phyloP scores from a whole-genome alignment of 2,797 vertebrate genomes.

The Tachyglossus aculeatus region DNA sequence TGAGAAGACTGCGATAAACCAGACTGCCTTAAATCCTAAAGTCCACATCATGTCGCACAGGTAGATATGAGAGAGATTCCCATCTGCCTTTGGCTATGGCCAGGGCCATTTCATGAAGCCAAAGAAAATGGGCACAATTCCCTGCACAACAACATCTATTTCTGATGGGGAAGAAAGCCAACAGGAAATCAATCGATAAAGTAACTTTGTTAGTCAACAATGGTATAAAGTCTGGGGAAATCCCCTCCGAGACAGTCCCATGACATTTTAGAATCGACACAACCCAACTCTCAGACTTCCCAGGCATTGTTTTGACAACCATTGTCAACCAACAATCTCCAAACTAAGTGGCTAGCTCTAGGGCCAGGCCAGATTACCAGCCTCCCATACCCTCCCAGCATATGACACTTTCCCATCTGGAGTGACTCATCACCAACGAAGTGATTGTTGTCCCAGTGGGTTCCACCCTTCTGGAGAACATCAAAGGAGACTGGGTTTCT shows the following conservation, averaged over 20 bases:
- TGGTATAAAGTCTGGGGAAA: not conserved
- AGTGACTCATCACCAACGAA: slow-evolving; percentile 10
- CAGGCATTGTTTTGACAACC: not conserved
- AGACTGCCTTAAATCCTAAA: no score
- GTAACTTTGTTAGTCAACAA: not conserved
- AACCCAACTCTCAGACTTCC: no score
- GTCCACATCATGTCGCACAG: no score
- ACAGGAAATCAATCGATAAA: not conserved
- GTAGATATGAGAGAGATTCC: no score
- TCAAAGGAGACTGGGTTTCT: not conserved
- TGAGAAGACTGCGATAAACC: no score
- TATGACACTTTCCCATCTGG: not conserved
- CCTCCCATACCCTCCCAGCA: not conserved
- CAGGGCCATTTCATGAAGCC: no score
- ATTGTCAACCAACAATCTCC: not conserved
- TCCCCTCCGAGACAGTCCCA: no score
- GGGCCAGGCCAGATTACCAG: no score
- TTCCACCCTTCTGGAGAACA: not conserved
- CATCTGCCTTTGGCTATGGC: no score
- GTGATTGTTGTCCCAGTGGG: not conserved
- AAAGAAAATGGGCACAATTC: no score
- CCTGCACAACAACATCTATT: no score
- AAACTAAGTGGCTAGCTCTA: not conserved
- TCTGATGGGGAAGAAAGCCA: not conserved
- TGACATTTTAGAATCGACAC: no score